Base-by-base conservation (phyloP, 2,888 invertebrate species). In the Therioaphis trifolii region DNA sequence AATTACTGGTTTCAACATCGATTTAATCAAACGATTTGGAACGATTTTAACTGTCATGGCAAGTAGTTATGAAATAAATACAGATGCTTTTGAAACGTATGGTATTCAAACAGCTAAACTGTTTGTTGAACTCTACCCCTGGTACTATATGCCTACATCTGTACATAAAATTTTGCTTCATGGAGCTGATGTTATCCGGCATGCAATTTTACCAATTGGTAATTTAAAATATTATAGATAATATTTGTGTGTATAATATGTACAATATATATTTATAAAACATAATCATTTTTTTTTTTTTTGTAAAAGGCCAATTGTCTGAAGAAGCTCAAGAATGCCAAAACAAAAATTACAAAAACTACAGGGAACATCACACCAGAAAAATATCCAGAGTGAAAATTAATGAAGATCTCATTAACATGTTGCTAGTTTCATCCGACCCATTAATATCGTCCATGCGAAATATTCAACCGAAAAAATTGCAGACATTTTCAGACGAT, bases 41-140 rank as follows among this genome's bases (percentile, higher is more conserved):
- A 27, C 21, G 4, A 80, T 80, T 27, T 49, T 80, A 29, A 52
- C 0, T 18, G 43, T 24, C 1, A 66, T 71, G 15, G 43, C 80
- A 29, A 80, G 55, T 15, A 71, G 80, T 0, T 52, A 40, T 71
- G 55, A 46, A 29, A 80, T 80, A 27, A 71, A 55, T 69, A 29
- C 24, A 52, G 71, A 80, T 24, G 49, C 71, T 21, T 80, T 80
- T 58, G 49, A 58, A 55, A 69, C 21, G n/a, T 80, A 29, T 71
- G 68, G 18, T 35, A 40, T 52, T 52, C 27, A 80, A 21, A 80
- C 58, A 52, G 80, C 43, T 29, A 71, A 68, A 58, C n/a, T 43
- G 18, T 66, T 49, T 52, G 52, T 78, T 40, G 14, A 24, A 49
- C 40, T 68, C 18, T 78, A 78, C 49, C 68, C 49, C n/a, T 78